Conservation (phyloP, 2,113 vertebrate species). For the Ophthalmolycus amberensis region DNA sequence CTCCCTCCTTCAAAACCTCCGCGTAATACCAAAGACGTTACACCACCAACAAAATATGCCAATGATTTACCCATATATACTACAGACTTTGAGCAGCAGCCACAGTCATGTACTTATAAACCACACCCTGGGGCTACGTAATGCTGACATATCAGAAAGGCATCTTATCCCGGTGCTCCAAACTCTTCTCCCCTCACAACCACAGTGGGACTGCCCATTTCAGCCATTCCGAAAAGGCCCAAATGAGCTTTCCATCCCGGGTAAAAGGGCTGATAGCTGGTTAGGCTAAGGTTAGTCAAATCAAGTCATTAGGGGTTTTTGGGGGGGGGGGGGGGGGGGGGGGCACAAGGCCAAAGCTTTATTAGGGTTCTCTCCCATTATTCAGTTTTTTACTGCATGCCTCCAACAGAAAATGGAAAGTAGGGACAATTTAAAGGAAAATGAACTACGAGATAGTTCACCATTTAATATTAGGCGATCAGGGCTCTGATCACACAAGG, state of each 20-base stretch:
- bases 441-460: no score
- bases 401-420: not conserved
- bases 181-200: constrained; percentile 28
- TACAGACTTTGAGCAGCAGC: constrained; percentile 38
- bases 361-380: not conserved
- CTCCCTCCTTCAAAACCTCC: constrained; percentile 38
- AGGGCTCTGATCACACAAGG: not conserved
- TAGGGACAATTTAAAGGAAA: not conserved
- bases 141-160: constrained; percentile 51
- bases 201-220: constrained; percentile 55
- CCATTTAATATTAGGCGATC: not conserved
- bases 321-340: no score
- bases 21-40: constrained; percentile 17
- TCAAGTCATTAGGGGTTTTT: not conserved
- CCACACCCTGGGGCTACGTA: constrained; percentile 52
- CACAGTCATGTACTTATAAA: constrained; percentile 46
- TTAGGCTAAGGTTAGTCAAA: constrained; percentile 6
- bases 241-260: constrained; percentile 69
- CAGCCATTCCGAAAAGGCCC: constrained; percentile 52
- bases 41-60: constrained; percentile 39
- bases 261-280: constrained; percentile 62
- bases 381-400: not conserved
- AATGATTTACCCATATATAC: constrained; percentile 49
- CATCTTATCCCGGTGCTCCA: constrained; percentile 25
- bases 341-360: not conserved